A percentile compares a stretch with the other conserved stretches of the same genome.
Conservation (phyloP, 2,113 vertebrate species). For the Charina bottae region DNA sequence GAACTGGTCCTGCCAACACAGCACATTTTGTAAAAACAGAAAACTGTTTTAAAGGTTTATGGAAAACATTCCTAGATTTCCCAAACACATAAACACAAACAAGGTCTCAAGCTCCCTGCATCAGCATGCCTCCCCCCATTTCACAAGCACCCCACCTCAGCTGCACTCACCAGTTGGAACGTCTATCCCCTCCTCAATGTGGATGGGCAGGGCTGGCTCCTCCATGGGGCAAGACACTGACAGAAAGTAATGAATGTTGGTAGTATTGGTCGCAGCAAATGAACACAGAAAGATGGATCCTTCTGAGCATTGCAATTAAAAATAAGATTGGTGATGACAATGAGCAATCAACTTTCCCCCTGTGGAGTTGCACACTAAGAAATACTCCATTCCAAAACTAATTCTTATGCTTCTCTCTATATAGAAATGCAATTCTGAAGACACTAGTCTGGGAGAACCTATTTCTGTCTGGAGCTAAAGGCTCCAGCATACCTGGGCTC, state of each 20-base stretch:
- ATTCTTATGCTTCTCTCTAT: neutral
- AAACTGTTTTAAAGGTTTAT: constrained; percentile 30
- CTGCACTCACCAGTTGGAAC: constrained; percentile 73
- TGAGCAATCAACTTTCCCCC: constrained; percentile 37
- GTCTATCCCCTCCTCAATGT: constrained; percentile 73
- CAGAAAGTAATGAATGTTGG: constrained; percentile 76
- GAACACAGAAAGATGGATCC: constrained; percentile 67
- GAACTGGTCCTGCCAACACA: constrained; percentile 35
- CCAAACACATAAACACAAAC: constrained; percentile 40
- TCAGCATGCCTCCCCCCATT: constrained; percentile 50
- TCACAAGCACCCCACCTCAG: constrained; percentile 67
- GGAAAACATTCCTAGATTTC: constrained; percentile 56
- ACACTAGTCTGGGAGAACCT: neutral
- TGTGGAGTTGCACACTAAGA: constrained; percentile 32
- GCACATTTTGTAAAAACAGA: constrained; percentile 30
- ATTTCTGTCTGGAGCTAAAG: neutral
- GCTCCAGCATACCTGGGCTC: neutral
- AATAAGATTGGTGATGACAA: constrained; percentile 48
- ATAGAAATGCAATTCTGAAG: neutral
- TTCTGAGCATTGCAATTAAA: constrained; percentile 65
- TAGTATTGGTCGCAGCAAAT: constrained; percentile 71
- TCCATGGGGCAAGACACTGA: constrained; percentile 75
- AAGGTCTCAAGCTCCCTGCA: constrained; percentile 62
- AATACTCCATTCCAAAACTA: neutral
- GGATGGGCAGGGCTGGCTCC: constrained; percentile 74